Evolutionary conservation across 2,797 vertebrate species (phyloP).

Genomic region (Sebastes jordani): DNA sequence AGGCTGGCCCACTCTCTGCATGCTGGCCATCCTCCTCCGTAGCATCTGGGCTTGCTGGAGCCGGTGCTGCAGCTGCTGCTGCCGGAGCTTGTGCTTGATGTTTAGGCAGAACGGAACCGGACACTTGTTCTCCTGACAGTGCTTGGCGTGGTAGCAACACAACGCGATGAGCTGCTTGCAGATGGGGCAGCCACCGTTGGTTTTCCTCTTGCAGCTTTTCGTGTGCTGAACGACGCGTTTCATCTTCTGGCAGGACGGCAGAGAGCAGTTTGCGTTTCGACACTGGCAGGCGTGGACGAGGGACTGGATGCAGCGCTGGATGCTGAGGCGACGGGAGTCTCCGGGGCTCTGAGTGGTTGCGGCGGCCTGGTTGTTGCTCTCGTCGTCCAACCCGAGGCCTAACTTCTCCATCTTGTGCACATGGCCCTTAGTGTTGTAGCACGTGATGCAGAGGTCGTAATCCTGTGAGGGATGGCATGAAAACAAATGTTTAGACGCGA

Average conservation of each 20-base stretch:
- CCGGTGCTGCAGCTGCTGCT: conserved; percentile 96
- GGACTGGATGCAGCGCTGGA: conserved; percentile 98
- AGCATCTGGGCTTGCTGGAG: conserved; percentile 98
- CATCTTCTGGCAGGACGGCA: conserved; percentile 99
- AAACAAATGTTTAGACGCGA: not conserved
- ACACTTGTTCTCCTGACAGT: conserved; percentile 99
- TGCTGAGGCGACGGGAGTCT: conserved; percentile 95
- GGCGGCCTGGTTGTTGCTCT: conserved; percentile 92
- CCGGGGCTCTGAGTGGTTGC: conserved; percentile 94
- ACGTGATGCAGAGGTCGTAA: conserved; percentile 97
- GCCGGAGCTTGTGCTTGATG: conserved; percentile 97
- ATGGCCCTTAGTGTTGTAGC: conserved; percentile 95
- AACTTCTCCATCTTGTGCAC: conserved; percentile 99
- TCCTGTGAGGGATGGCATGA: conserved; percentile 80
- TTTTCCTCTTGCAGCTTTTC: conserved; percentile 98
- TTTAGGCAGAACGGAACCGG: conserved; percentile 98
- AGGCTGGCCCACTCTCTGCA: conserved; percentile 89
- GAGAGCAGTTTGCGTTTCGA: conserved; percentile 95
- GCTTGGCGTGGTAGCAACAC: conserved; percentile 98
- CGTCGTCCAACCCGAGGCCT: conserved; percentile 94
- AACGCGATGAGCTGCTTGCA: conserved; percentile 98
- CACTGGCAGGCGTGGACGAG: conserved; percentile 98
- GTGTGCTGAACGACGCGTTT: conserved; percentile 98
- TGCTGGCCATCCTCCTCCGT: conserved; percentile 94
- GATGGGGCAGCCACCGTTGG: conserved; percentile 96